phyloP scores from a whole-genome alignment of 2,113 vertebrate species.

The Heterochromis multidens region DNA sequence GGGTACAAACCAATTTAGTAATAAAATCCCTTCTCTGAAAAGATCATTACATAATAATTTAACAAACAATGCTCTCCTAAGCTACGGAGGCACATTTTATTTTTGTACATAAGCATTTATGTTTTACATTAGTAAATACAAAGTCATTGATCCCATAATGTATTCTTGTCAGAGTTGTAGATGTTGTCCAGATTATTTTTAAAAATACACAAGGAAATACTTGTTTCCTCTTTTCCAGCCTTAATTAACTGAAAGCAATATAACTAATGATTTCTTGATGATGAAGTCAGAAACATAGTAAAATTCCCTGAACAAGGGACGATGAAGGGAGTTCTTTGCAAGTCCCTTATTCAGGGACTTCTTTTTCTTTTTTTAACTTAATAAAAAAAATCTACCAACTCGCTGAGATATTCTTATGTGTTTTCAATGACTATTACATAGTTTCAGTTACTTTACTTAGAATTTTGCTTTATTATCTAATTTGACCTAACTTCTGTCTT shows the following conservation, averaged over 20 bases:
- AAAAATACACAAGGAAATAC: neutral
- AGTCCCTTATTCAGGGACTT: neutral
- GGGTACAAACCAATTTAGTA: constrained; percentile 19
- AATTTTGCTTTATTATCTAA: neutral
- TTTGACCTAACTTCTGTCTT: fast-evolving
- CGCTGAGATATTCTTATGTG: neutral
- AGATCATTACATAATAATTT: neutral
- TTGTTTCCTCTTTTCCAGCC: neutral
- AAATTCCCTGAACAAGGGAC: neutral
- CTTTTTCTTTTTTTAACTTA: too few species aligned
- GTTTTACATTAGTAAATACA: neutral
- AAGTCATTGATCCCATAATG: neutral
- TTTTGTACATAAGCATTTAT: neutral
- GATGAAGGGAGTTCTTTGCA: neutral
- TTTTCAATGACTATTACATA: neutral
- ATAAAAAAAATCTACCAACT: neutral
- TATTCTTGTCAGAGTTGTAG: neutral
- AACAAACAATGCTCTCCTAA: neutral
- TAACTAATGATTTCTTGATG: too few species aligned
- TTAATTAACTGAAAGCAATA: neutral
- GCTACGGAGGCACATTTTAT: neutral
- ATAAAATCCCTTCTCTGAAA: constrained; percentile 3
- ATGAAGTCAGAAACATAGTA: neutral
- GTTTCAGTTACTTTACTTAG: neutral
- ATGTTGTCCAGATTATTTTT: neutral